A percentile compares a stretch with the other conserved stretches of the same genome.
Conservation (phyloP, 2,888 invertebrate genomes). For the Chelonus formosanus region DNA sequence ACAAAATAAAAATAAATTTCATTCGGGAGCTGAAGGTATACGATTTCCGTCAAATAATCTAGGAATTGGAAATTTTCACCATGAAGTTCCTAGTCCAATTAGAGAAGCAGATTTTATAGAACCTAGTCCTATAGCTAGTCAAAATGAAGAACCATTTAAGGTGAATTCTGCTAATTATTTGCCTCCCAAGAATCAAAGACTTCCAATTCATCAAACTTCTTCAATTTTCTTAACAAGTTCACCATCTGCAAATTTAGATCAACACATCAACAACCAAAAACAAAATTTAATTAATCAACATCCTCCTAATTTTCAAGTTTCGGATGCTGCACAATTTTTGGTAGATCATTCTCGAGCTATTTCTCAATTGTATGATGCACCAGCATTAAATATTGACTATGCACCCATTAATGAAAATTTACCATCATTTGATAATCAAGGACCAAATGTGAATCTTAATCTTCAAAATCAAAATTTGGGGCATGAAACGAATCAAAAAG, state of each 20-base stretch:
- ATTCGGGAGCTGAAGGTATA: slow-evolving; percentile 33
- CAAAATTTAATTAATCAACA: too few relatives aligned
- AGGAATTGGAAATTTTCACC: slow-evolving; percentile 38
- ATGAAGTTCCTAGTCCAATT: slow-evolving; percentile 51
- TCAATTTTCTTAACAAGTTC: slow-evolving; percentile 2
- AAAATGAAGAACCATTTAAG: slow-evolving; percentile 58
- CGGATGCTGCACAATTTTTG: slow-evolving; percentile 58
- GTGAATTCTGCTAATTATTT: slow-evolving; percentile 57
- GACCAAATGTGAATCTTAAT: slow-evolving; percentile 38
- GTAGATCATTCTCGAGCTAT: slow-evolving; percentile 59
- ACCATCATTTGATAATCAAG: slow-evolving; percentile 39
- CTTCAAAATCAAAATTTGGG: slow-evolving; percentile 32
- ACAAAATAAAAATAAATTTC: slow-evolving; percentile 39
- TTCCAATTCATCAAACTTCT: slow-evolving; percentile 46
- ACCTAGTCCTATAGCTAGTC: slow-evolving; percentile 56
- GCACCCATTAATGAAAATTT: slow-evolving; percentile 49
- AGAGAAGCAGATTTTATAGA: slow-evolving; percentile 49
- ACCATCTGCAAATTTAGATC: slow-evolving; percentile 29
- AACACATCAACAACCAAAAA: background rate
- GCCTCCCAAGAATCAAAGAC: slow-evolving; percentile 59
- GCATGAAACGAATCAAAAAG: slow-evolving; percentile 12
- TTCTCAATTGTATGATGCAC: slow-evolving; percentile 55
- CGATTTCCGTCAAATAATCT: slow-evolving; percentile 36
- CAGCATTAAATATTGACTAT: slow-evolving; percentile 53
- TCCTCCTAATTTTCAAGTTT: slow-evolving; percentile 47